phyloP scores from a whole-genome alignment of 2,888 invertebrate species.

The Pollenia angustigena region DNA sequence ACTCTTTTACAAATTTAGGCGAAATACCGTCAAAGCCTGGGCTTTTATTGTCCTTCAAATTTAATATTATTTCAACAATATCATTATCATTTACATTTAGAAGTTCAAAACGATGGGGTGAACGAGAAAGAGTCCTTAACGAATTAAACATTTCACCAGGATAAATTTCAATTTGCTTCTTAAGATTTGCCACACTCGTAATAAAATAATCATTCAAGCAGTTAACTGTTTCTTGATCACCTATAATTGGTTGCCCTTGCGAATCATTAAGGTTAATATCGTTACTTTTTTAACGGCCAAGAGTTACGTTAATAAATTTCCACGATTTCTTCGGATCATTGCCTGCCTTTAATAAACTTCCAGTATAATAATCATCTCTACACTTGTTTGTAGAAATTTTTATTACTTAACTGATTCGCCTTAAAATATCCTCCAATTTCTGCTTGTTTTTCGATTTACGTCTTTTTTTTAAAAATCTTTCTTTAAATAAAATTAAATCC shows the following conservation, averaged over 20 bases:
- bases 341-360: not conserved
- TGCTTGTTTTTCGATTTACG: not conserved
- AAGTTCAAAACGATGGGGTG: not conserved
- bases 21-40: constrained; percentile 9
- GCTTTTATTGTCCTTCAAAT: constrained; percentile 17
- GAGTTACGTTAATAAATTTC: constrained; percentile 2
- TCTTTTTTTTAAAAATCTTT: not conserved
- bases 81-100: not conserved
- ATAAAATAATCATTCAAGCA: constrained; percentile 25
- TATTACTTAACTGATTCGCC: not conserved
- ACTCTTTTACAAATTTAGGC: not conserved
- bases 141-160: not conserved
- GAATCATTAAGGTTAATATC: not conserved
- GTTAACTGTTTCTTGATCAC: not conserved
- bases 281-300: not conserved
- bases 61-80: not conserved
- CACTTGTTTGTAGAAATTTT: not conserved
- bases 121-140: not conserved
- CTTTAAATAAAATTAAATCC: not conserved
- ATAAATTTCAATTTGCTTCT: not conserved
- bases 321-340: not conserved
- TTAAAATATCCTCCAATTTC: not conserved
- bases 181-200: not conserved
- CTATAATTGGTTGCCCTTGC: constrained; percentile 3
- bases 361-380: constrained; percentile 16